A percentile compares a stretch with the other conserved stretches of the same genome.
Conservation (phyloP, 2,113 vertebrate species). For the Charadrius vociferus region DNA sequence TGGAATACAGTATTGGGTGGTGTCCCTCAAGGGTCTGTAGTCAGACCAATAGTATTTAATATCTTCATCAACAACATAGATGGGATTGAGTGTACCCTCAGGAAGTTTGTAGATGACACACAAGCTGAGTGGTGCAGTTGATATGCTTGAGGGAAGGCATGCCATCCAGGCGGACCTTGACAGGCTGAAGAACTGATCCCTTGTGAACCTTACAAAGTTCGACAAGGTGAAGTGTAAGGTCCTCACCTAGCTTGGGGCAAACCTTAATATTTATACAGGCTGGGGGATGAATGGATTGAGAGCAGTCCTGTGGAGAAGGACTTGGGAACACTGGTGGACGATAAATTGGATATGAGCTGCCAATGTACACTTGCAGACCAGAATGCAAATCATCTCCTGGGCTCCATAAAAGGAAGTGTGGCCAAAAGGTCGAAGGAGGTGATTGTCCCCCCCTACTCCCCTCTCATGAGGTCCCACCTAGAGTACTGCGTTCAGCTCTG, state of each 20-base stretch:
- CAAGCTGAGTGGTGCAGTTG: neutral
- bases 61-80: neutral
- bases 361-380: neutral
- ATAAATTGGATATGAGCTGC: neutral
- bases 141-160: no score
- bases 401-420: neutral
- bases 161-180: neutral
- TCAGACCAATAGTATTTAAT: neutral
- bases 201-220: neutral
- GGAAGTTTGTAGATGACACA: neutral
- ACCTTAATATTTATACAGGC: neutral
- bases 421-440: neutral
- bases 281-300: neutral
- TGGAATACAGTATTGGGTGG: neutral
- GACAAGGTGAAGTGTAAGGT: neutral
- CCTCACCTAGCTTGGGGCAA: neutral
- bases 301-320: neutral
- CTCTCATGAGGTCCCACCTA: neutral
- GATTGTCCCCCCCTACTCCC: neutral
- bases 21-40: neutral
- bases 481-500: neutral
- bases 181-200: neutral
- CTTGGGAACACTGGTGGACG: neutral
- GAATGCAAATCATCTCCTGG: neutral
- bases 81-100: neutral